These are phyloP conservation scores for Aphelinus atriplicis DNA, from an alignment of 1,140 invertebrate genomes.

Conservation along the genomic window DNA sequence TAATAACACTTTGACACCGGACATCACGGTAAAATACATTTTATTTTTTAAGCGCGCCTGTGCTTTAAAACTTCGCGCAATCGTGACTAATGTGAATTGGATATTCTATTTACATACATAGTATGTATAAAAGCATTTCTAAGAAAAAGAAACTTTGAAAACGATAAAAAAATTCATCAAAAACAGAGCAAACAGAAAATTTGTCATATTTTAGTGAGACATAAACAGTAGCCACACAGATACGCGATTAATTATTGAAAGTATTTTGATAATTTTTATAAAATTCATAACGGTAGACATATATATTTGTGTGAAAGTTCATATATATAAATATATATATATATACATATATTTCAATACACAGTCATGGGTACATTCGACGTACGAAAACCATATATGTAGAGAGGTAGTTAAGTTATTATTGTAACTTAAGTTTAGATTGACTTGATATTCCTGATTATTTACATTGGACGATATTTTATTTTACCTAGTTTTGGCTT, in stretches of 20 bases:
- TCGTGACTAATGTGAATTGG: slow-evolving; percentile 29
- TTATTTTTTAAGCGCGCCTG: slow-evolving; percentile 49
- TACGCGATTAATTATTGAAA: slow-evolving; percentile 34
- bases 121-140: slow-evolving; percentile 32
- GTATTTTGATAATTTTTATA: slow-evolving; percentile 43
- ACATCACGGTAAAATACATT: slow-evolving; percentile 48
- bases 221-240: slow-evolving; percentile 27
- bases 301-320: slow-evolving; percentile 35
- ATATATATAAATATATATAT: slow-evolving; percentile 25
- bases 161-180: background rate
- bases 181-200: slow-evolving; percentile 22
- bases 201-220: slow-evolving; percentile 16
- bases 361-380: slow-evolving; percentile 30
- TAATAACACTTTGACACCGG: slow-evolving; percentile 53
- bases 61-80: slow-evolving; percentile 43
- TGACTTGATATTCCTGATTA: slow-evolving; percentile 22
- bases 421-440: slow-evolving; percentile 28
- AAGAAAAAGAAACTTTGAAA: slow-evolving; percentile 28
- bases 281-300: slow-evolving; percentile 36
- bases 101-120: slow-evolving; percentile 35
- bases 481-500: slow-evolving; percentile 14
- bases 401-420: slow-evolving; percentile 24
- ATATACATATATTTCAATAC: slow-evolving; percentile 38
- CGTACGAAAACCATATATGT: slow-evolving; percentile 32
- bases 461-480: slow-evolving; percentile 7